A percentile compares a stretch with the other conserved stretches of the same genome.
These are phyloP conservation scores for Monoplex corrugatus DNA, from an alignment of 2,888 invertebrate genomes.

Conservation along the genomic window DNA sequence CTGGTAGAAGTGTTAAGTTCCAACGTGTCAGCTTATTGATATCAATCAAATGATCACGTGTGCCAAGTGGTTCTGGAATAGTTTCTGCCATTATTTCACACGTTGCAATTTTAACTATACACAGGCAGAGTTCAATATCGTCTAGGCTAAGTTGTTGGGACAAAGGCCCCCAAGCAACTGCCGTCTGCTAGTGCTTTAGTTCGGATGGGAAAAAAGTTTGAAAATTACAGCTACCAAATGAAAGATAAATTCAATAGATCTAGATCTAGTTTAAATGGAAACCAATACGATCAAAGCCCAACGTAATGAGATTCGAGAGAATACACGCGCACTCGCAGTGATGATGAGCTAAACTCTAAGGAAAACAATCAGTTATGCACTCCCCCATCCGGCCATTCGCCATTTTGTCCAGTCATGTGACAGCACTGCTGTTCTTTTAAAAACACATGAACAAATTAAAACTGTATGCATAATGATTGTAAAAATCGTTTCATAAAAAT, in stretches of 20 bases:
- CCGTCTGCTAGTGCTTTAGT: too few relatives aligned
- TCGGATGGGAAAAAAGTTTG: too few relatives aligned
- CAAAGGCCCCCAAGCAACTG: too few relatives aligned
- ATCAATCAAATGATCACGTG: constrained; percentile 66
- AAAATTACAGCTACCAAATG: too few relatives aligned
- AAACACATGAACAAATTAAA: background rate
- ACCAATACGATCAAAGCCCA: too few relatives aligned
- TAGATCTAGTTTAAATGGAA: too few relatives aligned
- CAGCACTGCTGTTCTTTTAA: background rate
- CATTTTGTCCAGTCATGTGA: constrained; percentile 56
- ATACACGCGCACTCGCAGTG: too few relatives aligned
- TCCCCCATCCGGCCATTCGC: constrained; percentile 13
- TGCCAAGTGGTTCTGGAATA: constrained; percentile 69
- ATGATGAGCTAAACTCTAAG: too few relatives aligned
- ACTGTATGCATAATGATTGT: too few relatives aligned
- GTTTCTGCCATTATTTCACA: background rate
- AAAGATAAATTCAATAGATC: too few relatives aligned
- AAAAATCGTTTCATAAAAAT: background rate
- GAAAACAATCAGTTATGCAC: background rate
- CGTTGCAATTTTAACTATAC: background rate
- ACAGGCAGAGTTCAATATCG: background rate
- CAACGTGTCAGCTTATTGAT: constrained; percentile 72
- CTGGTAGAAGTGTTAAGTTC: constrained; percentile 73
- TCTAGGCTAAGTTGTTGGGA: too few relatives aligned
- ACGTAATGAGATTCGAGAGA: too few relatives aligned